A percentile compares a stretch with the other conserved stretches of the same genome.
phyloP scores from a whole-genome alignment of 37 sponge, comb jelly and placozoan genomes.

The Oscarella lobularis region DNA sequence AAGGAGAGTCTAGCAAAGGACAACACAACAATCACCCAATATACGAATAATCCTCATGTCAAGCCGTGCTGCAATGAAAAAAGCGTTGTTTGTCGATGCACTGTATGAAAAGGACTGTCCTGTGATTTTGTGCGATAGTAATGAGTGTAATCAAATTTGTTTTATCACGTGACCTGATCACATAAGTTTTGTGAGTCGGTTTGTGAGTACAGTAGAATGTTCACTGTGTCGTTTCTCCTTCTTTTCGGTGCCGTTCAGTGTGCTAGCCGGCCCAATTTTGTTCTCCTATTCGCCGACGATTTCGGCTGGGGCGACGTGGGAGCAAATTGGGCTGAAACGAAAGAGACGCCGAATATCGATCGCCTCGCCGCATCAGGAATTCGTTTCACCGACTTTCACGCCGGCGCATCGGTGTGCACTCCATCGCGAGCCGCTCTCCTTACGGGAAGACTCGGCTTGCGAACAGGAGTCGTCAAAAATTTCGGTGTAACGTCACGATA shows the following conservation, averaged over 20 bases:
- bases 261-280: constrained; percentile 1
- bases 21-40: constrained; percentile 7
- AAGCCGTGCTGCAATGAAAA: constrained; percentile 11
- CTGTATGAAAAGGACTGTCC: not conserved
- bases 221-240: too few relatives aligned
- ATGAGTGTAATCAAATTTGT: too few relatives aligned
- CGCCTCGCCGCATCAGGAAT: not conserved
- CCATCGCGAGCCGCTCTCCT: too few relatives aligned
- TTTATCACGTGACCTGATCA: not conserved
- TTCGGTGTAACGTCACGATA: not conserved
- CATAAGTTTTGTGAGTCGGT: not conserved
- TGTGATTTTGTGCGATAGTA: too few relatives aligned
- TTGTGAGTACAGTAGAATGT: not conserved
- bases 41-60: not conserved
- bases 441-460: constrained; percentile 1
- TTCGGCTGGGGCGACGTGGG: constrained; percentile 11
- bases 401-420: constrained; percentile 1
- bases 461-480: constrained; percentile 1
- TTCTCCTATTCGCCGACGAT: not conserved
- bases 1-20: not conserved
- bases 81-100: constrained; percentile 10
- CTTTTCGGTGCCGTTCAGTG: too few relatives aligned
- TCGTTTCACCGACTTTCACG: not conserved
- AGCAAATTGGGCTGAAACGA: not conserved
- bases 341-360: constrained; percentile 5